Evolutionary conservation across 2,888 invertebrate species (phyloP), one percentile per base, ranked within the genome.

Genomic region (Listrodromus nycthemerus): DNA sequence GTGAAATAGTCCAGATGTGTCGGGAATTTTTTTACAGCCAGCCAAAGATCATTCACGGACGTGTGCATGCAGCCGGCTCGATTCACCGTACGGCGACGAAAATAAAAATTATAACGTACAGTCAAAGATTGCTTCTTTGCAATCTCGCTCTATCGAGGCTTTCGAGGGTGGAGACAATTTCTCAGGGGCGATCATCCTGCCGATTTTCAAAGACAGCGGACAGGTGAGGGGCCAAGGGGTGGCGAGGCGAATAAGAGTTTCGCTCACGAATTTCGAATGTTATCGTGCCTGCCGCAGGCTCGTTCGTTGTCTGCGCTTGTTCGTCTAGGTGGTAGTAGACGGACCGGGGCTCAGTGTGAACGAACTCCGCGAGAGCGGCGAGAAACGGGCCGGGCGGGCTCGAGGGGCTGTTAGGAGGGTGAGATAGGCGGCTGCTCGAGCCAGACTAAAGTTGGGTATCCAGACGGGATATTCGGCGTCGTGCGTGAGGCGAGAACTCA

Each of bases 381-480:
- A 66, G 69, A 65, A 27, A 55, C 58, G 77, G 69, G 69, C 48
- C 50, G 66, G 27, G 50, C n/a, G 21, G 27, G 19, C 50, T 61
- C 69, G 45, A 27, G 69, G 65, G 52, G 75, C 75, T 55, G 80
- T 16, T n/a, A 37, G 30, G 69, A 55, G 27, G 69, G 78, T 65
- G 71, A 83, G 52, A 45, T 75, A 77, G 82, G 84, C 77, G 77
- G 82, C 85, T 83, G 84, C 78, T 84, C 83, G 78, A 85, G 84
- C 85, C 87, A 88, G 87, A 89, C 89, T 87, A 89, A 91, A 91
- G 89, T 90, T 87, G 87, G 89, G 66, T 85, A 83, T 74, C 76
- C 76, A 69, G 67, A 80, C 55, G 71, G 16, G 55, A 75, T 79
- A 70, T 75, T 79, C 48, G 79, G 37, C 55, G 45, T 55, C 67